Percentiles rank a stretch among this genome's conserved stretches.
Conservation (phyloP, 2,888 invertebrate species). For the Hydroisotoma schaefferi region DNA sequence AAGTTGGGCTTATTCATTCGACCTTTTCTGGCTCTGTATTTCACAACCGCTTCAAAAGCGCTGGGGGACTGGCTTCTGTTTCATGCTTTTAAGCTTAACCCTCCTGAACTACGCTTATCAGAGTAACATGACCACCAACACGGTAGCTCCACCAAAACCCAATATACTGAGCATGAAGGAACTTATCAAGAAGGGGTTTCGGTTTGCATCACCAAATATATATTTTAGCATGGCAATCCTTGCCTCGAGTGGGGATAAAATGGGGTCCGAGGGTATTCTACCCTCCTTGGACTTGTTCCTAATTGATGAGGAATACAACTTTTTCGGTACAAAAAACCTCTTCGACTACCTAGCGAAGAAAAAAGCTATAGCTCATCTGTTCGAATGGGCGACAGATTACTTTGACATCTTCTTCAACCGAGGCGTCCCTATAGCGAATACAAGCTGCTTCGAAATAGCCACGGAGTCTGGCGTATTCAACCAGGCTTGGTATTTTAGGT, state of each 20-base stretch:
- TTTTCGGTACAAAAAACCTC: not conserved
- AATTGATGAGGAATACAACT: not conserved
- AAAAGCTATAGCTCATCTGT: not conserved
- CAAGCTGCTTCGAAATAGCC: not conserved
- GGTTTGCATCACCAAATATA: not conserved
- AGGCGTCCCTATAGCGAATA: not conserved
- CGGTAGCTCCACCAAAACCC: not conserved
- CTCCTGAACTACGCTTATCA: not conserved
- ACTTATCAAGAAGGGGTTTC: not conserved
- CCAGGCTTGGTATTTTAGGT: not conserved
- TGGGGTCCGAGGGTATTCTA: too few relatives aligned
- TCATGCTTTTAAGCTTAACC: not conserved
- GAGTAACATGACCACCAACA: not conserved
- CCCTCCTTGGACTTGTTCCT: too few relatives aligned
- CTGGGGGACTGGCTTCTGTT: not conserved
- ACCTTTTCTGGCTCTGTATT: not conserved
- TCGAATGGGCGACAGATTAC: not conserved
- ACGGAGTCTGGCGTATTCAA: not conserved
- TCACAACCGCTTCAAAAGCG: not conserved
- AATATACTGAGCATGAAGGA: not conserved
- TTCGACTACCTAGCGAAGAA: not conserved
- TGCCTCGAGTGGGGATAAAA: too few relatives aligned
- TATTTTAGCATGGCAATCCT: not conserved
- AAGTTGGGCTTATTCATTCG: not conserved
- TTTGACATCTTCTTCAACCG: not conserved